Evolutionary conservation across 2,113 vertebrate species (phyloP).

Genomic region (Menidia beryllina): DNA sequence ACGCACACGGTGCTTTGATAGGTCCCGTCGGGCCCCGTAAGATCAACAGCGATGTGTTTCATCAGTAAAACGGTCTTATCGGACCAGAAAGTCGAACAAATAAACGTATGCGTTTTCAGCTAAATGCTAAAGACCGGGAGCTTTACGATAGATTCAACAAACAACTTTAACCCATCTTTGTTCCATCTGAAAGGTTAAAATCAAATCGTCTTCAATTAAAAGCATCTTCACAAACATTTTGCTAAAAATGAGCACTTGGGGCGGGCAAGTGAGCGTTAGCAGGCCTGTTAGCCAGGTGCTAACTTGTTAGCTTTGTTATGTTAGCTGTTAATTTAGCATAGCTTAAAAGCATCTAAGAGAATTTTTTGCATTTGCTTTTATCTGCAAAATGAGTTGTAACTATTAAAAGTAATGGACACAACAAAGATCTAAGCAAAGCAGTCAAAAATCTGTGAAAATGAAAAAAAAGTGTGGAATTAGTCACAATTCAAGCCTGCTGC

Average conservation of each 20-base stretch:
- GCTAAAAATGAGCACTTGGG: background rate
- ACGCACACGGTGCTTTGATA: conserved; percentile 22
- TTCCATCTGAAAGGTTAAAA: background rate
- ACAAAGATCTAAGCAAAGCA: too few species aligned
- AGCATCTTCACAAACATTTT: background rate
- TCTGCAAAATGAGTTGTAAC: background rate
- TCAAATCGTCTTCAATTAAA: too few species aligned
- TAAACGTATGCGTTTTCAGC: background rate
- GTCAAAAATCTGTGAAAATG: background rate
- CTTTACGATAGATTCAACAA: too few species aligned
- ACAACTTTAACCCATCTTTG: background rate
- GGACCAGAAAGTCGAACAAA: background rate
- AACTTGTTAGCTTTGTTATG: too few species aligned
- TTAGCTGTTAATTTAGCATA: background rate
- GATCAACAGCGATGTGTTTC: conserved; percentile 12
- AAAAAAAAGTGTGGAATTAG: too few species aligned
- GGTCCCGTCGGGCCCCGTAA: background rate
- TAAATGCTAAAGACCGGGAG: too few species aligned
- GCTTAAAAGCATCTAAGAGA: background rate
- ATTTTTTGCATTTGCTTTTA: background rate
- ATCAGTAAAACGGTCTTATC: background rate
- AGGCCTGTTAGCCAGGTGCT: background rate
- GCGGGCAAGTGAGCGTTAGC: background rate
- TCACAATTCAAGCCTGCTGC: too few species aligned
- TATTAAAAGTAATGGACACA: background rate